Percentiles rank a stretch among this genome's conserved stretches.
These are phyloP conservation scores for Caloenas nicobarica DNA, from an alignment of 2,113 vertebrate genomes.

Conservation along the genomic window DNA sequence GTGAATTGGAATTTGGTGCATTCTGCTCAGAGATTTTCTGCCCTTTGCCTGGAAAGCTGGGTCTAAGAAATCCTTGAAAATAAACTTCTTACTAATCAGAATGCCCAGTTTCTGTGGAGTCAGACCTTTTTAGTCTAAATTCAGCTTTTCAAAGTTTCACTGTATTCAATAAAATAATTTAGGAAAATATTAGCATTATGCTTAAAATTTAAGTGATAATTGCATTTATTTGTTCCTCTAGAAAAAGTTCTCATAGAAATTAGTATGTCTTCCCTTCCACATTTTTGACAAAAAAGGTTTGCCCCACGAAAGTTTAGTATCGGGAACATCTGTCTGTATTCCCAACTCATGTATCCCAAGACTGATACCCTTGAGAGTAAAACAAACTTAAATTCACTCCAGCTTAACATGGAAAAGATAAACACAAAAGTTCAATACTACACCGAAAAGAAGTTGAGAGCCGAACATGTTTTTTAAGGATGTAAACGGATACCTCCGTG, in stretches of 20 bases:
- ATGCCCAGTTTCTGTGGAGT: neutral
- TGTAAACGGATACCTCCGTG: fast-evolving
- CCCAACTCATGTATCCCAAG: neutral
- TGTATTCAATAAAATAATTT: neutral
- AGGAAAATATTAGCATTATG: neutral
- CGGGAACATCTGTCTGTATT: neutral
- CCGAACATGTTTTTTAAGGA: neutral
- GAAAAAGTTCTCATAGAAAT: neutral
- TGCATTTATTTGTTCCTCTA: neutral
- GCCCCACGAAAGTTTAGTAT: fast-evolving
- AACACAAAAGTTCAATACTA: neutral
- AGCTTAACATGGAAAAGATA: neutral
- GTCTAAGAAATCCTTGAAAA: neutral
- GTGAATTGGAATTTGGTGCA: neutral
- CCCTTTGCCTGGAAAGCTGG: neutral
- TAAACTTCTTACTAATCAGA: neutral
- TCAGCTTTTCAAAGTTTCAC: neutral
- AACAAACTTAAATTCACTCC: neutral
- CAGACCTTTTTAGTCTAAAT: neutral
- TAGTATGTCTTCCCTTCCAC: neutral
- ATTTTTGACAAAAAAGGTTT: neutral
- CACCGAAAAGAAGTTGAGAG: neutral
- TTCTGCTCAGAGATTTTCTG: neutral
- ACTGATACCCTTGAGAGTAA: neutral
- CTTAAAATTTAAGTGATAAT: neutral